Conservation (phyloP, 2,113 vertebrate genomes). For the Panthera leo region DNA sequence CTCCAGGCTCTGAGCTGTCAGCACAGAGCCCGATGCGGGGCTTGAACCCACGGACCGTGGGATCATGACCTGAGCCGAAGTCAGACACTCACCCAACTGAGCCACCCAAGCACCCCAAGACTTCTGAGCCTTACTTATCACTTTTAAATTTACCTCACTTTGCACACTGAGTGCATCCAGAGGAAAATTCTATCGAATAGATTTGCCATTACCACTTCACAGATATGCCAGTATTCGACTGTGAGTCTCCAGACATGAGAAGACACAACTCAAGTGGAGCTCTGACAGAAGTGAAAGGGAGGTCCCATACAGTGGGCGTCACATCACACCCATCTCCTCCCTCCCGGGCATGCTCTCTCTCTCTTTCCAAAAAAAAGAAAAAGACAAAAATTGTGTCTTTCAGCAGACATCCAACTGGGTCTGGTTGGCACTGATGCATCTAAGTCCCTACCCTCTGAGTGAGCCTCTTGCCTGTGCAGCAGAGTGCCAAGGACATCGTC, state of each 20-base stretch:
- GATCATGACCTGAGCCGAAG: too few relatives aligned
- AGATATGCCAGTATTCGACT: not conserved
- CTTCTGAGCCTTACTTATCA: not conserved
- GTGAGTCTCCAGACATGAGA: not conserved
- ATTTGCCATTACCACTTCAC: not conserved
- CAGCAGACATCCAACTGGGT: not conserved
- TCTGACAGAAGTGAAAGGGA: not conserved
- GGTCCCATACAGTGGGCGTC: not conserved
- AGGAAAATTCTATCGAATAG: not conserved
- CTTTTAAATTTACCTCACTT: not conserved
- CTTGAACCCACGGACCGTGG: too few relatives aligned
- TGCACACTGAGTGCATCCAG: not conserved
- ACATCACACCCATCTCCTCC: not conserved
- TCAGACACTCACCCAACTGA: too few relatives aligned
- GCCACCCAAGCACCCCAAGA: too few relatives aligned
- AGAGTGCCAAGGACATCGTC: not conserved
- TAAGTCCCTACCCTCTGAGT: not conserved
- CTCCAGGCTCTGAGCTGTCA: too few relatives aligned
- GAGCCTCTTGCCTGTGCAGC: not conserved
- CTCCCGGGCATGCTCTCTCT: too few relatives aligned
- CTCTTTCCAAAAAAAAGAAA: too few relatives aligned
- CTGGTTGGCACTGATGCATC: not conserved
- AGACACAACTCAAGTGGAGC: not conserved
- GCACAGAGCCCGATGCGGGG: too few relatives aligned
- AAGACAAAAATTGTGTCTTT: not conserved